Conservation (phyloP, 2,113 vertebrate genomes). For the Oxyruncus cristatus region DNA sequence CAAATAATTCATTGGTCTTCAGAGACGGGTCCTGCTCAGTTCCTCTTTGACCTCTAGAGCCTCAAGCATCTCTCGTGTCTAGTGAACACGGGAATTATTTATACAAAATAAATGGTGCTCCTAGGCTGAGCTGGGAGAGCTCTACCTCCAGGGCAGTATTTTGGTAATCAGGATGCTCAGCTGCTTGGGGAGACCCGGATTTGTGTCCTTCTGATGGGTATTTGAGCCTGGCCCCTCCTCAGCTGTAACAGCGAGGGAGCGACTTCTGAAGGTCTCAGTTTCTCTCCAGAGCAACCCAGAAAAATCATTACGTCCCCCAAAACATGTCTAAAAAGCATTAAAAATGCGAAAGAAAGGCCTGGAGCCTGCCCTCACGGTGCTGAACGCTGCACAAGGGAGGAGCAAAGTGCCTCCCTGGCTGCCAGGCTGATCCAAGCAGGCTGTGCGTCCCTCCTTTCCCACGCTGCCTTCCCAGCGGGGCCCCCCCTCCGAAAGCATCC, state of each 20-base stretch:
- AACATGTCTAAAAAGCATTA: no score
- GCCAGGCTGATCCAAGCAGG: rapidly evolving
- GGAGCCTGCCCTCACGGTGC: not conserved
- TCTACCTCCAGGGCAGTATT: not conserved
- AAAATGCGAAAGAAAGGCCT: not conserved
- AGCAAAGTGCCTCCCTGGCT: not conserved
- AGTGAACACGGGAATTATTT: not conserved
- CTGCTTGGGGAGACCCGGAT: not conserved
- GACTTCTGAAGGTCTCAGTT: not conserved
- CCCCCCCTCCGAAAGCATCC: not conserved
- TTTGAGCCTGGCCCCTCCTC: not conserved
- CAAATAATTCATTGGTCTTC: not conserved
- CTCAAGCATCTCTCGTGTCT: not conserved
- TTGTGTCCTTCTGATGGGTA: not conserved
- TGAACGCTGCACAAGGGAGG: rapidly evolving
- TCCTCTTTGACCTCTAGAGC: not conserved
- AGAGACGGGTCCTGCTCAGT: not conserved
- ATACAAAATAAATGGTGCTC: not conserved
- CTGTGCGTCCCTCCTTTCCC: not conserved
- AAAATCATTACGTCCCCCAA: not conserved
- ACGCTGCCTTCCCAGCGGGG: not conserved
- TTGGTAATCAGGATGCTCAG: not conserved
- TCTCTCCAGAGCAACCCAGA: not conserved
- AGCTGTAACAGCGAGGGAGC: not conserved
- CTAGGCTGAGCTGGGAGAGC: not conserved